These are phyloP conservation scores for Caradrina kadenii DNA, from an alignment of 2,888 invertebrate genomes.

Conservation along the genomic window DNA sequence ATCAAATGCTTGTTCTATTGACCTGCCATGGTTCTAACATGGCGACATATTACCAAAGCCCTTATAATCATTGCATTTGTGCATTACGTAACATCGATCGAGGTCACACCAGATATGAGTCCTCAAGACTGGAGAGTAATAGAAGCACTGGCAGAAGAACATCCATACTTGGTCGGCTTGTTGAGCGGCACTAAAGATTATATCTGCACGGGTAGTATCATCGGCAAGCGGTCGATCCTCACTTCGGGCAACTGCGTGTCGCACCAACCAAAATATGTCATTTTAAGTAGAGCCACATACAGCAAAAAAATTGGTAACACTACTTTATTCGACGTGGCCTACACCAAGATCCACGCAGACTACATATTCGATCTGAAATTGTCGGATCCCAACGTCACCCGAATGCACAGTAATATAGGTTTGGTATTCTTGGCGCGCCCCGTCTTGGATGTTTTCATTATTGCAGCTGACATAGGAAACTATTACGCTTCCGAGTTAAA, in stretches of 20 bases:
- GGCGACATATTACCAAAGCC: constrained; percentile 58
- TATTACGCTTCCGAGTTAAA: constrained; percentile 74
- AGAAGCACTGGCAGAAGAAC: constrained; percentile 77
- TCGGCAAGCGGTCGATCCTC: constrained; percentile 73
- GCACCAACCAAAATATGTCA: constrained; percentile 69
- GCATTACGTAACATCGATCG: constrained; percentile 16
- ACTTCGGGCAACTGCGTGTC: constrained; percentile 79
- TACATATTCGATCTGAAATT: constrained; percentile 70
- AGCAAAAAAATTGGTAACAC: constrained; percentile 60
- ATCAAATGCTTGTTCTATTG: constrained; percentile 60
- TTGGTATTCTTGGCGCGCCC: constrained; percentile 72
- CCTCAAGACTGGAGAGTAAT: constrained; percentile 69
- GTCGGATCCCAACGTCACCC: constrained; percentile 67
- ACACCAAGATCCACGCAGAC: constrained; percentile 71
- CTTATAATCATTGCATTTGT: constrained; percentile 46
- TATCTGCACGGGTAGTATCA: constrained; percentile 78
- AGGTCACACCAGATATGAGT: background rate
- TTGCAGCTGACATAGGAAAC: constrained; percentile 71
- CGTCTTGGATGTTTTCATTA: constrained; percentile 68
- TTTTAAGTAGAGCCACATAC: constrained; percentile 73
- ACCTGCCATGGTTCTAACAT: constrained; percentile 71
- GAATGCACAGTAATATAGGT: constrained; percentile 79
- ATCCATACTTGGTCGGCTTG: constrained; percentile 79
- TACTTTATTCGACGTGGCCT: constrained; percentile 69
- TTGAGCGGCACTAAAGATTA: constrained; percentile 70